A percentile compares a stretch with the other conserved stretches of the same genome.
Conservation (phyloP, 1,140 invertebrate genomes). For the Eumeta japonica region DNA sequence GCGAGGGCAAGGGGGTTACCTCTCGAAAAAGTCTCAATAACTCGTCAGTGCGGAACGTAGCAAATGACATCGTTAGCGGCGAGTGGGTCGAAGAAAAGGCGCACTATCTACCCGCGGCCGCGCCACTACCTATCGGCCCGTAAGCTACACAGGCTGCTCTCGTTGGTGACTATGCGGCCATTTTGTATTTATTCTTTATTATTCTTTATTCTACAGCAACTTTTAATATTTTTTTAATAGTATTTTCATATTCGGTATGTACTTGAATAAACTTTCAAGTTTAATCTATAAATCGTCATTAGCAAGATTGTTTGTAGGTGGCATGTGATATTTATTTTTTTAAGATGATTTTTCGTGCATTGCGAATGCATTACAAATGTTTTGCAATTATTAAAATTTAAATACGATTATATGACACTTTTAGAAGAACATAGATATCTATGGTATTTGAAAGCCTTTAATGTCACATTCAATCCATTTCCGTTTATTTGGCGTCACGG, state of each 20-base stretch:
- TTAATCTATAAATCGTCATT: not conserved
- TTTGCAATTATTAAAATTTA: too few species aligned
- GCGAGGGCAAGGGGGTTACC: not conserved
- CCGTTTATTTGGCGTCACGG: too few species aligned
- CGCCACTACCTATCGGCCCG: slow-evolving; percentile 30
- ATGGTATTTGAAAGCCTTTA: too few species aligned
- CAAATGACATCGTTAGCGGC: slow-evolving; percentile 53
- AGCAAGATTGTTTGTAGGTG: too few species aligned
- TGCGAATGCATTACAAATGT: too few species aligned
- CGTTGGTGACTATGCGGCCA: too few species aligned
- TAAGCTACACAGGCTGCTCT: slow-evolving; percentile 29
- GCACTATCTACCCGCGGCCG: slow-evolving; percentile 44
- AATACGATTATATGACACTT: too few species aligned
- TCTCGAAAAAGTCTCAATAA: slow-evolving; percentile 57
- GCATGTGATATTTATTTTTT: too few species aligned
- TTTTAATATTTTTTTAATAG: not conserved
- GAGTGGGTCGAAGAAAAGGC: slow-evolving; percentile 52
- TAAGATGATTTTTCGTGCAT: too few species aligned
- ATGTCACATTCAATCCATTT: too few species aligned
- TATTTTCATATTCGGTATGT: not conserved
- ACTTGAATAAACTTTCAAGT: not conserved
- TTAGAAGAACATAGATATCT: too few species aligned
- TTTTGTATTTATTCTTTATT: too few species aligned
- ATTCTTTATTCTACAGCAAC: not conserved
- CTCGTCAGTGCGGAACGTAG: slow-evolving; percentile 40